Base-by-base conservation (phyloP, 2,888 invertebrate genomes). In the Pachliopta kotzebuea region DNA sequence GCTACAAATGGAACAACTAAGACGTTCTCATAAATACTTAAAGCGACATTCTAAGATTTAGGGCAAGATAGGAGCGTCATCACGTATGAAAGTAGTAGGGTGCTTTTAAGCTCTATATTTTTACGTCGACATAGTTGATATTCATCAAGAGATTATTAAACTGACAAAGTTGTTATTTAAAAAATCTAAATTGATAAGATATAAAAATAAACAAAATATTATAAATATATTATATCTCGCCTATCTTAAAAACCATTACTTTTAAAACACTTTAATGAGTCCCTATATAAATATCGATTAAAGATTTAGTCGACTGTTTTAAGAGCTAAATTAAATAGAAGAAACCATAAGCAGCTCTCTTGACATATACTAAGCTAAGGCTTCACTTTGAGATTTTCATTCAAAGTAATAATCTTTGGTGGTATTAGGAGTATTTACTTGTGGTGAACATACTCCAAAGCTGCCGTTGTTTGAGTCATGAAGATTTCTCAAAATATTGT, bases 41-140 rank as follows among this genome's bases (percentile, higher is more conserved):
- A 58, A 74, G 72, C 75, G 76, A 72, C 76, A 72, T 65, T 58
- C 37, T 61, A 50, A 89, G 89, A 89, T 89, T 81, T 89, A 86
- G 89, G 83, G 69, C 85, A 73, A 76, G 88, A 89, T 88, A 89
- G 75, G 77, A 71, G 74, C 77, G 81, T 88, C 88, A 88, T 88
- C 87, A 84, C 83, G 85, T 83, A 79, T 77, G 73, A 73, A 72
- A 75, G 72, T 62, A 74, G 75, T 76, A 76, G 76, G 78, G 76
- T 73, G 79, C 79, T 81, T 81, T 83, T 83, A 82, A 78, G 74
- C 77, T 78, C 73, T 79, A 79, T 81, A 85, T 87, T 87, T 90
- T 88, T 84, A 84, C 87, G 84, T 86, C 86, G 72, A 74, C 78
- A n/a, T 87, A 83, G 86, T 79, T 83, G 78, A 74, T 77, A 76